Evolutionary conservation across 2,797 vertebrate genomes (phyloP), one percentile per base, ranked within the genome.

Genomic region (Enteromius mattozi): DNA sequence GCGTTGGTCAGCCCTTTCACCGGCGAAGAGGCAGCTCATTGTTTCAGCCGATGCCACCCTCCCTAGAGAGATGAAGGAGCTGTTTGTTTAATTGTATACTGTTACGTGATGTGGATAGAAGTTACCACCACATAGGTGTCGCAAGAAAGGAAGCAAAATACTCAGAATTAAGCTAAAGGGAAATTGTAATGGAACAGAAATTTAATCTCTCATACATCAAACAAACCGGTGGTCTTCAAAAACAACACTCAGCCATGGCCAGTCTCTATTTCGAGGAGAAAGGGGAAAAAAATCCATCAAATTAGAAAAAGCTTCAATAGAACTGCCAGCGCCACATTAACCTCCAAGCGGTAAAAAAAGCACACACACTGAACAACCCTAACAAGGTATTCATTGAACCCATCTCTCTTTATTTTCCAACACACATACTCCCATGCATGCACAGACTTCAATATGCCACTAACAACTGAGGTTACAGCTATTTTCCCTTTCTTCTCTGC

Each of bases 331-430:
- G 82, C 30, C 88, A 93, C 92, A 94, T 95, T 94, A 94, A 95
- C 93, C 94, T 94, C 91, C 92, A 89, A 94, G 78, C 92, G 91
- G 93, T 94, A 49, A 93, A 92, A 93, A 94, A 94, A 93, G 92
- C 91, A 93, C 92, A 94, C 91, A 92, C 93, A 94, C 94, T 94
- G 94, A 93, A 92, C 92, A 93, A 92, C 91, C 89, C 90, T 95
- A 95, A 95, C 94, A 93, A 95, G 93, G 91, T 89, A 90, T 91
- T 93, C 90, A 91, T 92, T 92, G 91, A 93, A 91, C 89, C 49
- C 35, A 87, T 89, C 90, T 86, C 90, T 90, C 91, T 93, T 94
- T 92, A 91, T 91, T 92, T 94, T 92, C 86, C 88, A 89, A 91
- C 86, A 72, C 88, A 85, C 89, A 90, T 87, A 90, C 89, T 70